phyloP scores from a whole-genome alignment of 2,888 invertebrate species.

The Branchellion lobata region DNA sequence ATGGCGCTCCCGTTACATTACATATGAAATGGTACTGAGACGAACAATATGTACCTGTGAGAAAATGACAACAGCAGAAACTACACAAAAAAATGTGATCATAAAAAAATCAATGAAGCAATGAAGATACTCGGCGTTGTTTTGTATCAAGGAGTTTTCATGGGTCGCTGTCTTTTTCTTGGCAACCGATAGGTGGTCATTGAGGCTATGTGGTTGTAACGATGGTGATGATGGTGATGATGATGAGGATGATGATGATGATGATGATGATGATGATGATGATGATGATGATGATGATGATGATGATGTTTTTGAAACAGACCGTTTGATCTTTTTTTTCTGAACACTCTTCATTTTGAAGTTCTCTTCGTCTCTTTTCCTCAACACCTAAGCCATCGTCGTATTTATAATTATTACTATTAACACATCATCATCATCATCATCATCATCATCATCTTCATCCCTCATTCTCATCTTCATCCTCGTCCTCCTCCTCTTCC shows the following conservation, averaged over 20 bases:
- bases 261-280: constrained; percentile 43
- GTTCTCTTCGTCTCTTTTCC: constrained; percentile 80
- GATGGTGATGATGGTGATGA: constrained; percentile 34
- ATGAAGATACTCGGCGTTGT: not conserved
- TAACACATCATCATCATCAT: constrained; percentile 35
- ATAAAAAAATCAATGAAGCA: too few species aligned
- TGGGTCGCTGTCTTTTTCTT: not conserved
- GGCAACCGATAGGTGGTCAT: not conserved
- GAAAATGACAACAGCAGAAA: not conserved
- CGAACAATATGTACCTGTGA: too few species aligned
- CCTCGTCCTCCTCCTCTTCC: not conserved
- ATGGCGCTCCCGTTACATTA: too few species aligned
- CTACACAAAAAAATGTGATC: too few species aligned
- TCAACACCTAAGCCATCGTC: constrained; percentile 64
- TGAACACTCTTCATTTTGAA: constrained; percentile 63
- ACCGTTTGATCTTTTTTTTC: constrained; percentile 62
- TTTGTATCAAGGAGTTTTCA: not conserved
- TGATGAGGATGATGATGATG: constrained; percentile 37
- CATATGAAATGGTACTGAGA: too few species aligned
- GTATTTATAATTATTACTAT: too few species aligned
- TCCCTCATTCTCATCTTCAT: constrained; percentile 30
- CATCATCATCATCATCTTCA: constrained; percentile 33
- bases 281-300: constrained; percentile 41
- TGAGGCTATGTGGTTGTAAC: too few species aligned
- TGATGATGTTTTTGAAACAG: not conserved